A percentile compares a stretch with the other conserved stretches of the same genome.
phyloP scores from a whole-genome alignment of 2,797 vertebrate species.

The Loriculus beryllinus region DNA sequence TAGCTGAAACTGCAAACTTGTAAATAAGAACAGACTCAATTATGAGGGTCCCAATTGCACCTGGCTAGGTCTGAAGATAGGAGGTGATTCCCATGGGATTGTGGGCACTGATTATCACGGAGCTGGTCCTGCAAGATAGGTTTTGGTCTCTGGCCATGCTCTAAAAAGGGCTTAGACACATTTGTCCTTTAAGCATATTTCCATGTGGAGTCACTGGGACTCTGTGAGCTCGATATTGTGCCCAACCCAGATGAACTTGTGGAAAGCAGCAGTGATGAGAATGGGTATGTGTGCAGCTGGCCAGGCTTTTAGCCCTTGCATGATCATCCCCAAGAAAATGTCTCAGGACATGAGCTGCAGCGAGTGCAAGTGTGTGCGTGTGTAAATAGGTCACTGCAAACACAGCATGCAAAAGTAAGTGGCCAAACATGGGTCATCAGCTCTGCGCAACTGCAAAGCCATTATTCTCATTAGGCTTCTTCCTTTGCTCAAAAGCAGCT shows the following conservation, averaged over 20 bases:
- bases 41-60: neutral
- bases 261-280: neutral
- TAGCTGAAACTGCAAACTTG: neutral
- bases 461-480: rapidly evolving
- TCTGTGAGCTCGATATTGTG: neutral
- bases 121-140: neutral
- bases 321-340: rapidly evolving
- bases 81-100: neutral
- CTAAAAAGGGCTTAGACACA: neutral
- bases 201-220: neutral
- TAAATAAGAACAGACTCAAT: neutral
- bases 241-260: neutral
- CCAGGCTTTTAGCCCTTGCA: neutral
- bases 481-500: neutral
- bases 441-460: rapidly evolving
- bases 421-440: rapidly evolving
- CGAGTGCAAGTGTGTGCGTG: rapidly evolving
- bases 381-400: neutral
- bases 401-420: rapidly evolving
- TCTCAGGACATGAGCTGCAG: neutral
- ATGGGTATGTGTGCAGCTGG: neutral
- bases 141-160: neutral
- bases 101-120: neutral
- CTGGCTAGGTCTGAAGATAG: neutral
- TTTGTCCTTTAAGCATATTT: neutral